Evolutionary conservation across 1,140 invertebrate species (phyloP).

Genomic region (Diachasma alloeum): DNA sequence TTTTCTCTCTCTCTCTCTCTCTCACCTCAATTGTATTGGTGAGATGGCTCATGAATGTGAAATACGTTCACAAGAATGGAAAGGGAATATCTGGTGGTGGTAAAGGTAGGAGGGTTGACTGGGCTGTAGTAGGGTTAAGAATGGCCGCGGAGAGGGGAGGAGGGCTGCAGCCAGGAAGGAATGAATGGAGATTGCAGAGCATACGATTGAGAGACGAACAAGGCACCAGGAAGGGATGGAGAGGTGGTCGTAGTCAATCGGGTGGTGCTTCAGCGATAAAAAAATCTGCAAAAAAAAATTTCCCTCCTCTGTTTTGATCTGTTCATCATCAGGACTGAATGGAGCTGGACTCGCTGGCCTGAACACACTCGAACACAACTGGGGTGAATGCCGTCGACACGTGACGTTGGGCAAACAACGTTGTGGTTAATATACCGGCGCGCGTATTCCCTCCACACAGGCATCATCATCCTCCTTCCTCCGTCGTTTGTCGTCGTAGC

Average conservation of each 20-base stretch:
- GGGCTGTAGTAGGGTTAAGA: too few relatives aligned
- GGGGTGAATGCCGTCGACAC: conserved; percentile 57
- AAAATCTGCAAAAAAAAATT: conserved; percentile 24
- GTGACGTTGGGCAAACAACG: conserved; percentile 57
- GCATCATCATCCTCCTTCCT: conserved; percentile 41
- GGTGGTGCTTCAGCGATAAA: conserved; percentile 17
- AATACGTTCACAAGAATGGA: conserved; percentile 36
- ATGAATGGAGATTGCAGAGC: conserved; percentile 59
- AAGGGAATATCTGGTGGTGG: conserved; percentile 5
- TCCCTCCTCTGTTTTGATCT: conserved; percentile 17
- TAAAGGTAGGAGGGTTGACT: neutral
- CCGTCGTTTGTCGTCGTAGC: conserved; percentile 33
- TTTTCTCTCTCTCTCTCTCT: conserved; percentile 9
- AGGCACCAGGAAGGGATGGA: conserved; percentile 36
- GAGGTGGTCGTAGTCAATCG: conserved; percentile 30
- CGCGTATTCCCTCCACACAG: conserved; percentile 36
- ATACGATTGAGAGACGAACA: conserved; percentile 49
- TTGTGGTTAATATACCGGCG: conserved; percentile 41
- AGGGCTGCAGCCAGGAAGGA: conserved; percentile 28
- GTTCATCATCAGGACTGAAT: conserved; percentile 35
- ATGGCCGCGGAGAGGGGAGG: conserved; percentile 9
- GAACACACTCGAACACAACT: conserved; percentile 30
- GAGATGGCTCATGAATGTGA: conserved; percentile 18
- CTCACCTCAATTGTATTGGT: conserved; percentile 14
- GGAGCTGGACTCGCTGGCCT: conserved; percentile 41